These are phyloP conservation scores for Callorhinus ursinus DNA, from an alignment of 2,113 vertebrate species.

Conservation along the genomic window DNA sequence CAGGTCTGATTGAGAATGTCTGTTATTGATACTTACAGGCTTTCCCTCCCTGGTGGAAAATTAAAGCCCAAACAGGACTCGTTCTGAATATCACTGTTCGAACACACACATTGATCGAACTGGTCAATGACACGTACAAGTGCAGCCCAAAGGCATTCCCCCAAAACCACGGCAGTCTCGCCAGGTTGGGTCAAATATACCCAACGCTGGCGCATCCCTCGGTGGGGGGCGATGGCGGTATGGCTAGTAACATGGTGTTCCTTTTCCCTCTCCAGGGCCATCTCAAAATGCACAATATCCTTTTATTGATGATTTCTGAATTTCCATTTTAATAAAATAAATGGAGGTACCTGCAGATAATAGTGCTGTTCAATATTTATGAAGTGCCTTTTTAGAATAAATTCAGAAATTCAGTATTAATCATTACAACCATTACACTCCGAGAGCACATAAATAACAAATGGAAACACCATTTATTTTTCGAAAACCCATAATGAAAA, in stretches of 20 bases:
- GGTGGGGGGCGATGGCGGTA: accelerated
- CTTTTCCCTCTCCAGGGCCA: accelerated
- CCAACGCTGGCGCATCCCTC: accelerated
- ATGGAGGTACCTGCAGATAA: background rate
- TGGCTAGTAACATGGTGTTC: accelerated
- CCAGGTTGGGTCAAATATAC: accelerated
- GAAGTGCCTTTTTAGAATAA: slow-evolving; percentile 69
- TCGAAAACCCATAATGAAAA: slow-evolving; percentile 5
- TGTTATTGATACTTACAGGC: accelerated
- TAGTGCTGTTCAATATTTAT: slow-evolving; percentile 71
- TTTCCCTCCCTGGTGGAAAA: accelerated
- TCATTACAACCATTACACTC: slow-evolving; percentile 10
- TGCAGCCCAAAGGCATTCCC: accelerated
- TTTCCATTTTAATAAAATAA: slow-evolving; percentile 74
- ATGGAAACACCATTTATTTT: background rate
- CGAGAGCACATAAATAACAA: slow-evolving; percentile 20
- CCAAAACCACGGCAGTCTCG: accelerated
- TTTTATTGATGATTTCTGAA: slow-evolving; percentile 53
- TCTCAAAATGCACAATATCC: accelerated
- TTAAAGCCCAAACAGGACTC: accelerated
- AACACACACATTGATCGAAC: accelerated
- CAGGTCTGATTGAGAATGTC: accelerated
- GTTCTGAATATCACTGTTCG: accelerated
- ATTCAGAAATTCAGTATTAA: slow-evolving; percentile 70
- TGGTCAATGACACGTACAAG: accelerated